Conservation (phyloP, 1,140 invertebrate genomes). For the Bilobella aurantiaca region DNA sequence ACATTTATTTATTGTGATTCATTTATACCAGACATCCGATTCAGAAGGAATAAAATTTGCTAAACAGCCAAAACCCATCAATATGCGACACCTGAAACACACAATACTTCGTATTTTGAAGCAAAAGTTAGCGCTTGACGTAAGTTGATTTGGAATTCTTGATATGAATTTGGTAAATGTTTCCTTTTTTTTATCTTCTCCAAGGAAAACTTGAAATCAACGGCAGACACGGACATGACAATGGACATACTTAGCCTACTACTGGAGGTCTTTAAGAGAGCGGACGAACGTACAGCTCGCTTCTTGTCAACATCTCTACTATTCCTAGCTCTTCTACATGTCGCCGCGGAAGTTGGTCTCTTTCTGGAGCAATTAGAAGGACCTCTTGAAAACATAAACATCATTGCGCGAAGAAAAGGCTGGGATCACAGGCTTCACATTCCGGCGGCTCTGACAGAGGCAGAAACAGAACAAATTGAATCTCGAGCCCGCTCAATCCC, state of each 20-base stretch:
- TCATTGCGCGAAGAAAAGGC: background rate
- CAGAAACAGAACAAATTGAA: too few relatives aligned
- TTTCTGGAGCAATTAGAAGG: background rate
- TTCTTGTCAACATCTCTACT: background rate
- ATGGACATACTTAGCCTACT: background rate
- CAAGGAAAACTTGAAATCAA: background rate
- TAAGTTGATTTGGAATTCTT: too few relatives aligned
- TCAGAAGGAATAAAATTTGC: background rate
- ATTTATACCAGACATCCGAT: background rate
- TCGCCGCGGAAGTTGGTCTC: background rate
- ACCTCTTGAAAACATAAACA: background rate
- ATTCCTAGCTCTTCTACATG: background rate
- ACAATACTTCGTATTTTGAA: background rate
- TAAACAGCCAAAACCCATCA: conserved; percentile 3
- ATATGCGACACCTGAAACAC: background rate
- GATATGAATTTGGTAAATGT: too few relatives aligned
- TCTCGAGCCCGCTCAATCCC: too few relatives aligned
- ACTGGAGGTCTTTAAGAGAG: background rate
- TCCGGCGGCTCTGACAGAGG: background rate
- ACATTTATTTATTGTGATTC: background rate
- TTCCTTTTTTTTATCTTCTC: too few relatives aligned
- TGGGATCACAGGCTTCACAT: background rate
- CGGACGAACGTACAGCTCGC: background rate
- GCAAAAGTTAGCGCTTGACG: background rate
- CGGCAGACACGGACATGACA: background rate